A percentile compares a stretch with the other conserved stretches of the same genome.
phyloP scores from a whole-genome alignment of 2,888 invertebrate species.

The Junonia oenone region DNA sequence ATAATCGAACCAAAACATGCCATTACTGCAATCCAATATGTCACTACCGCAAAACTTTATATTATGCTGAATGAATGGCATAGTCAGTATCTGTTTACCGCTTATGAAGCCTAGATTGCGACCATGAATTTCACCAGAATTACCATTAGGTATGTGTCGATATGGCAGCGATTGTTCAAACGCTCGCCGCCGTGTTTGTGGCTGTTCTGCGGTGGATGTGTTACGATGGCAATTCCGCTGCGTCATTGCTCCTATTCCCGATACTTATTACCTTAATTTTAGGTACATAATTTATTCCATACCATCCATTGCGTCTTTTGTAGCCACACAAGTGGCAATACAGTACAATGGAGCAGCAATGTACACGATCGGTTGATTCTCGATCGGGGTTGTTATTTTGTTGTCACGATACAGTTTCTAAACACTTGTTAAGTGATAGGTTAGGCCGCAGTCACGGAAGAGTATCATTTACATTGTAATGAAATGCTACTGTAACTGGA shows the following conservation, averaged over 20 bases:
- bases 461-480: constrained; percentile 28
- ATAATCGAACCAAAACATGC: constrained; percentile 6
- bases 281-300: constrained; percentile 24
- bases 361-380: constrained; percentile 19
- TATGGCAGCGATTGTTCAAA: constrained; percentile 56
- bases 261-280: constrained; percentile 37
- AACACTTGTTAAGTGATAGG: constrained; percentile 41
- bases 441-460: constrained; percentile 34
- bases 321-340: not conserved
- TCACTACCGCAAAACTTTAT: constrained; percentile 28
- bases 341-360: constrained; percentile 28
- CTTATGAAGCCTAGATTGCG: constrained; percentile 33
- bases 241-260: constrained; percentile 36
- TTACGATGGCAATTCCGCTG: constrained; percentile 55
- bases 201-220: constrained; percentile 54
- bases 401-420: constrained; percentile 21
- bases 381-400: constrained; percentile 9
- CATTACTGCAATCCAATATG: constrained; percentile 13
- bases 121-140: constrained; percentile 34
- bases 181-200: constrained; percentile 54
- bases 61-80: constrained; percentile 23
- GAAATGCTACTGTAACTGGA: constrained; percentile 5
- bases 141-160: constrained; percentile 44
- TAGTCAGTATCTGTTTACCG: constrained; percentile 31
- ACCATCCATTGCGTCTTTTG: constrained; percentile 17